Conservation (phyloP, 2,113 vertebrate genomes). For the Callionymus lyra region DNA sequence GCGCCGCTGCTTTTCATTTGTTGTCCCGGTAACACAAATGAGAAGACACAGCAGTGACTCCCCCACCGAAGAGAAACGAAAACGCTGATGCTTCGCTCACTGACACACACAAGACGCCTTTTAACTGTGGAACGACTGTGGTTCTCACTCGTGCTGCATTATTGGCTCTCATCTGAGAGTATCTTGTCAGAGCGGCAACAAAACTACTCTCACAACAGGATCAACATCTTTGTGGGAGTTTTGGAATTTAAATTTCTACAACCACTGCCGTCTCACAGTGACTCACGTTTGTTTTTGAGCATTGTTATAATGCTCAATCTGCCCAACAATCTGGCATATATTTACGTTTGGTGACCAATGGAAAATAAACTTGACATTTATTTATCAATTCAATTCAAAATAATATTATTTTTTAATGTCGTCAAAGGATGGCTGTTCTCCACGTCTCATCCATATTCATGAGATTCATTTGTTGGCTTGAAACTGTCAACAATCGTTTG, state of each 20-base stretch:
- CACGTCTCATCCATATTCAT: constrained; percentile 31
- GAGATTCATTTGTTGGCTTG: too few species aligned
- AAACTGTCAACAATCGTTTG: too few species aligned
- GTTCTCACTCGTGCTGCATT: constrained; percentile 43
- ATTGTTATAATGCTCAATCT: too few species aligned
- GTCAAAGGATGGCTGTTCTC: too few species aligned
- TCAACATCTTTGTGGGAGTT: constrained; percentile 46
- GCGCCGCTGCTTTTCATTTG: constrained; percentile 56
- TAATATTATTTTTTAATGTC: too few species aligned
- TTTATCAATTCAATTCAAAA: too few species aligned
- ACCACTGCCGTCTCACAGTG: too few species aligned
- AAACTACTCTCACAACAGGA: constrained; percentile 36
- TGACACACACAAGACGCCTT: constrained; percentile 51
- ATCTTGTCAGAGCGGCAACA: constrained; percentile 34
- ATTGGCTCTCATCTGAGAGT: constrained; percentile 44
- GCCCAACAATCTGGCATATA: too few species aligned
- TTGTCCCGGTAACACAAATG: constrained; percentile 45
- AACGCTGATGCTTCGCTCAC: constrained; percentile 29
- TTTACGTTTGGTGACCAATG: too few species aligned
- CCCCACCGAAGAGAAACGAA: constrained; percentile 27
- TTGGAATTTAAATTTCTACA: too few species aligned
- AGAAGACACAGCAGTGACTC: constrained; percentile 26
- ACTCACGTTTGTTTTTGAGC: too few species aligned
- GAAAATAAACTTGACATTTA: too few species aligned
- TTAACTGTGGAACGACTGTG: constrained; percentile 35